A percentile compares a stretch with the other conserved stretches of the same genome.
These are phyloP conservation scores for Nerophis lumbriciformis DNA, from an alignment of 2,113 vertebrate genomes.

Conservation along the genomic window DNA sequence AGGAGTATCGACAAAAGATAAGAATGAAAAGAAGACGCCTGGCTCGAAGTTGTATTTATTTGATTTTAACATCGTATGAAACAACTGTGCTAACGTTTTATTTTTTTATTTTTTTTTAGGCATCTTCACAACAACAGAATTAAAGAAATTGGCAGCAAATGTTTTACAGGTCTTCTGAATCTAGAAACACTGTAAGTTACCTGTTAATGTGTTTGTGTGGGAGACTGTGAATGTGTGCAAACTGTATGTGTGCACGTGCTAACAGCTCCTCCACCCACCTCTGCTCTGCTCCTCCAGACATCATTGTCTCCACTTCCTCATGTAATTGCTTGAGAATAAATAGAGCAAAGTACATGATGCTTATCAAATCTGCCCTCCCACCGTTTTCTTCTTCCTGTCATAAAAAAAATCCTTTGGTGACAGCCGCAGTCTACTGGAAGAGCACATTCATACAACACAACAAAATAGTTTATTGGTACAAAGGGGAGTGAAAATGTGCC, in stretches of 20 bases:
- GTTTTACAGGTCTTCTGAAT: conserved; percentile 89
- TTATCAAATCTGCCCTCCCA: conserved; percentile 67
- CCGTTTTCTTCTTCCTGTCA: conserved; percentile 63
- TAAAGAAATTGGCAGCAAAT: conserved; percentile 81
- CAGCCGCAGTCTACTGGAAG: conserved; percentile 14
- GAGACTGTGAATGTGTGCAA: conserved; percentile 8
- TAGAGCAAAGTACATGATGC: conserved; percentile 68
- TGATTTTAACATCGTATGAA: too few relatives aligned
- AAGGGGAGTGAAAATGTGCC: not conserved
- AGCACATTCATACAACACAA: not conserved
- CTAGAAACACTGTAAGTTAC: conserved; percentile 93
- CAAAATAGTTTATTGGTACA: not conserved
- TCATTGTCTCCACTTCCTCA: conserved; percentile 72
- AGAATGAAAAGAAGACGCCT: not conserved
- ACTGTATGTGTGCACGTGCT: conserved; percentile 30
- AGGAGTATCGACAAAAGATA: not conserved
- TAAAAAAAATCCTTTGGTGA: conserved; percentile 19
- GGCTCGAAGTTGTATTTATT: too few relatives aligned
- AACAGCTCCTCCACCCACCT: conserved; percentile 52
- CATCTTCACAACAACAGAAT: conserved; percentile 99
- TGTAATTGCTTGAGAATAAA: conserved; percentile 73
- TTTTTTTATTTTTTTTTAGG: conserved; percentile 68
- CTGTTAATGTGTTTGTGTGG: conserved; percentile 4
- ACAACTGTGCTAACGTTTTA: not conserved
- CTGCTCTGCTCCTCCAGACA: conserved; percentile 57